A percentile compares a stretch with the other conserved stretches of the same genome.
Evolutionary conservation across 2,888 invertebrate genomes (phyloP).

Genomic region (Athalia cordata): DNA sequence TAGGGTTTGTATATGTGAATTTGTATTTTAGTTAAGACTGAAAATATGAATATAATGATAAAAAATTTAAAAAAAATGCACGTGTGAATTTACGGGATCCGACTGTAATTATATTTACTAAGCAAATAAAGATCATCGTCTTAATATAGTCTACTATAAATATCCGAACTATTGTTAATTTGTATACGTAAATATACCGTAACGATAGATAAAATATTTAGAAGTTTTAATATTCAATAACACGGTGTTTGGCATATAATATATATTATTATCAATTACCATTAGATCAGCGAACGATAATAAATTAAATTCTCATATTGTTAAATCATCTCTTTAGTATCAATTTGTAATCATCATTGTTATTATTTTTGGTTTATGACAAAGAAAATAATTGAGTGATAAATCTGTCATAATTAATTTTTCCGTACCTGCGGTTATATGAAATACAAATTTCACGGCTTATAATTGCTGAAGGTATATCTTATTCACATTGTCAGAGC

Average conservation of each 20-base stretch:
- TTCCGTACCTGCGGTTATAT: no score
- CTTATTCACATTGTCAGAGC: no score
- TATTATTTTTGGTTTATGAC: background rate
- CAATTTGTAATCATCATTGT: background rate
- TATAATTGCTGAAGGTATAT: no score
- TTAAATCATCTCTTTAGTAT: background rate
- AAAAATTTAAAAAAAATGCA: background rate
- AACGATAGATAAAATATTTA: background rate
- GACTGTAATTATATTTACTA: background rate
- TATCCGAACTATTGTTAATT: background rate
- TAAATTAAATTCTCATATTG: conserved; percentile 36
- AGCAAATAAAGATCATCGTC: background rate
- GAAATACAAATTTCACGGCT: no score
- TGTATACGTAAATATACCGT: background rate
- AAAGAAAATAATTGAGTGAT: background rate
- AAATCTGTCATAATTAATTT: no score
- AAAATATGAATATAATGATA: background rate
- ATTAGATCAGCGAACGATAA: conserved; percentile 7
- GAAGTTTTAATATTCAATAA: conserved; percentile 50
- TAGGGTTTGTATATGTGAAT: conserved; percentile 6
- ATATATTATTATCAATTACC: conserved; percentile 34
- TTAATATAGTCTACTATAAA: conserved; percentile 5
- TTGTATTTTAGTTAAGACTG: background rate
- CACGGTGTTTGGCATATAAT: conserved; percentile 36
- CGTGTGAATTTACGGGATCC: background rate